Evolutionary conservation across 1,140 invertebrate species (phyloP), one percentile per base, ranked within the genome.

Genomic region (Pseudachorutes palmiensis): DNA sequence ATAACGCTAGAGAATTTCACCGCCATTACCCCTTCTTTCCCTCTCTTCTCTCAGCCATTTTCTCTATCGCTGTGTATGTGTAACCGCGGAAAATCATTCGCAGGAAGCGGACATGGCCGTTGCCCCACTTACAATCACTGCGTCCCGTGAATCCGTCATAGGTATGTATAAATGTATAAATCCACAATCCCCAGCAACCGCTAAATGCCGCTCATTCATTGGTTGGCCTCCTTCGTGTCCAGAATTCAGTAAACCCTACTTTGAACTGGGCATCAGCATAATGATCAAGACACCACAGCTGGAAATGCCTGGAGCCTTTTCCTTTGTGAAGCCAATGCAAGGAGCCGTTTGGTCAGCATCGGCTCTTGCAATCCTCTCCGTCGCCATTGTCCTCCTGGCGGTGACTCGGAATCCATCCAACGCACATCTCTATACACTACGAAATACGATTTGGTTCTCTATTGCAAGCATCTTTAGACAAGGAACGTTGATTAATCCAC

Each of bases 191-290:
- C 51, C 51, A 55, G 12, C 24, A 55, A 26, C 24, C 51, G 24
- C 51, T 41, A 5, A 41, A 5, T 19, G 5, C 19, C 36, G 19
- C 51, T 55, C 24, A 12, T 5, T 3, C 51, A 5, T 22, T 19
- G 24, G 24, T 22, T 55, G 24, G 24, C 51, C 24, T 55, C 24
- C 12, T 26, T 55, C 24, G 5, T 5, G 19, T 41, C 12, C 24
- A 55, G 51, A 55, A 26, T 55, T 55, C 24, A 55, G 14, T 14
- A 86, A 86, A 76, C 86, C 86, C 33, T 87, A 86, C 76, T 84
- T 87, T 79, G 85, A 85, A 58, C 79, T 86, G 3, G 86, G 86
- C n/a, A 87, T 88, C 71, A 83, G 82, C 66, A 87, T 87, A 66
- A 82, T 87, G 78, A 86, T 87, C 62, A 86, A 86, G 75, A 85